Evolutionary conservation across 2,888 invertebrate genomes (phyloP), one percentile per base, ranked within the genome.

Genomic region (Nycteola revayana): DNA sequence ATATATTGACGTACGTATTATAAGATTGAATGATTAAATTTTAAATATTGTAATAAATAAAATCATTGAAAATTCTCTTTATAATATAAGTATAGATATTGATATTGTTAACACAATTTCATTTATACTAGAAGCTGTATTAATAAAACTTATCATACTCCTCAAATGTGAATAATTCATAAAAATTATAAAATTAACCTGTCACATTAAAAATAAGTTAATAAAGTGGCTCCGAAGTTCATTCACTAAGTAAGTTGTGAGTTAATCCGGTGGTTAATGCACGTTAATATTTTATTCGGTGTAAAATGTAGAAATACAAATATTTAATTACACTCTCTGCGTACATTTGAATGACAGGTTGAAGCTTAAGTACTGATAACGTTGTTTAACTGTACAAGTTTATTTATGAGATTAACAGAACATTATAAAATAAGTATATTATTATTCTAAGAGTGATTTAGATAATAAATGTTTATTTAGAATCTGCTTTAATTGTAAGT

Each of bases 321-420:
- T 52, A 60, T 62, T 60, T 55, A 60, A 62, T 59, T 53, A 62
- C 31, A 50, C 47, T 32, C 40, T 58, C 35, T 59, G 47, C 41
- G 50, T 56, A 60, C 54, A 47, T 34, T 20, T 48, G 45, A 60
- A 56, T 47, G 60, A 56, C 60, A 56, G 48, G 30, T 49, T 35
- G 32, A 47, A 49, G 41, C n/a, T n/a, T 34, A 47, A 36, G 32
- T 24, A 32, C 24, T 36, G 62, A 61, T 61, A 60, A 52, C 41
- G 44, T 42, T 39, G 42, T 46, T 47, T 34, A 56, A 47, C 37
- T 41, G 9, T 38, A 53, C 34, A 37, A 41, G 39, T 50, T 41
- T 49, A 38, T 49, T 49, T 34, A 49, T 35, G 52, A 34, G 39
- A 42, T 42, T 54, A 46, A 36, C 43, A 22, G 7, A 7, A 21